A percentile compares a stretch with the other conserved stretches of the same genome.
These are phyloP conservation scores for Melanotaenia pygmaea DNA, from an alignment of 2,797 vertebrate species.

Conservation along the genomic window DNA sequence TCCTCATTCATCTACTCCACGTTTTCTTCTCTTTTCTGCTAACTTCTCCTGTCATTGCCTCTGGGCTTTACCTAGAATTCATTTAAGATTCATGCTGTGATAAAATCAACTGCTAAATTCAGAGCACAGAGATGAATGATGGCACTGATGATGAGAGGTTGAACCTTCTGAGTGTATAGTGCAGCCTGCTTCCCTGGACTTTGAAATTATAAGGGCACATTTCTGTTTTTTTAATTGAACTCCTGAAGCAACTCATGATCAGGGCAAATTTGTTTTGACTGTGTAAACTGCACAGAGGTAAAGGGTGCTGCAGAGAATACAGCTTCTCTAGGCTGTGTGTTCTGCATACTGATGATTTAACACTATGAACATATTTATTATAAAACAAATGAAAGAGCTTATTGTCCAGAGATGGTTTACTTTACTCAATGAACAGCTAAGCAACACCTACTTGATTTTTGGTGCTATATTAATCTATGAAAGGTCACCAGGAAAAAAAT, in stretches of 20 bases:
- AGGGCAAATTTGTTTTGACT: conserved; percentile 15
- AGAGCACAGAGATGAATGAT: conserved; percentile 59
- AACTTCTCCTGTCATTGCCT: conserved; percentile 44
- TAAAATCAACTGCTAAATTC: conserved; percentile 65
- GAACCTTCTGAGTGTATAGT: conserved; percentile 2
- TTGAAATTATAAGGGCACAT: conserved; percentile 18
- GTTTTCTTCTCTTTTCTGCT: conserved; percentile 31
- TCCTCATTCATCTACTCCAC: conserved; percentile 22
- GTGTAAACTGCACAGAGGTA: conserved; percentile 11
- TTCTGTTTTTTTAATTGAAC: conserved; percentile 33
- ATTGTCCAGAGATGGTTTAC: conserved; percentile 1
- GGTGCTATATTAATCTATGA: conserved; percentile 39
- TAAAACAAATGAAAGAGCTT: background rate
- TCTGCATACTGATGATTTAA: conserved; percentile 29
- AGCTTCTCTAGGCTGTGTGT: background rate
- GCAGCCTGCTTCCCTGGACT: conserved; percentile 3
- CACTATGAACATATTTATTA: conserved; percentile 5
- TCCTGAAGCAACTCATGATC: conserved; percentile 21
- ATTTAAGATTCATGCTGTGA: conserved; percentile 66
- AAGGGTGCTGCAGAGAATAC: conserved; percentile 9
- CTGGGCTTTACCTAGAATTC: conserved; percentile 55
- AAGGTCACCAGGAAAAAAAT: conserved; percentile 62
- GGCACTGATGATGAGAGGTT: conserved; percentile 23
- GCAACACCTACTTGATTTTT: conserved; percentile 23
- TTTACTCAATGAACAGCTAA: conserved; percentile 20